Evolutionary conservation across 2,113 vertebrate species (phyloP), one percentile per base, ranked within the genome.

Genomic region (Oplegnathus fasciatus): DNA sequence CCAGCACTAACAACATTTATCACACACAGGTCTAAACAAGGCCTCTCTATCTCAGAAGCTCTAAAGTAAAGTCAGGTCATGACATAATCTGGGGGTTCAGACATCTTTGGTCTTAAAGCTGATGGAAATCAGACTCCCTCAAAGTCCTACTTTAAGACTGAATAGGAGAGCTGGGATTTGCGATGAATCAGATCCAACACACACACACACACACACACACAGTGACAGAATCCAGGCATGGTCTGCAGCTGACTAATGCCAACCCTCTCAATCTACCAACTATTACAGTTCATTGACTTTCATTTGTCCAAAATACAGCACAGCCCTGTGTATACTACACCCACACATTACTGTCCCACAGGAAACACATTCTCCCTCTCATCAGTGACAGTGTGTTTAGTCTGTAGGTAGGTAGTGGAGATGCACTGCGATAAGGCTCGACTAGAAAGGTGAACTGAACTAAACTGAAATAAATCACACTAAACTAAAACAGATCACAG

Each of bases 361-460:
- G 46, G 57, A 78, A 85, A 89, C 70, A 72, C 62, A 67, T 72
- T 66, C 57, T 28, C 69, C n/a, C 68, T 68, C 68, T 80, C 80
- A 85, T 78, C 76, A 34, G 70, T 58, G 88, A 85, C 80, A 74
- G 58, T 26, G 57, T 90, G 89, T 94, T 94, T 90, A 93, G 91
- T 93, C 91, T 93, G 68, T 40, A 58, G 50, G 68, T 40, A 58
- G 50, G 62, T 79, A 55, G 61, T 32, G 57, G 30, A 77, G 42
- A 88, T 82, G 58, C 54, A 44, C 62, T 17, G 76, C 0, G 82
- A 86, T 92, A 87, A 86, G 62, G 66, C 60, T 55, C 0, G 5
- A 60, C 34, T 18, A 66, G 42, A 65, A 65, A 80, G 17, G 40
- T 48, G 26, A 70, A 70, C 42, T 69, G 11, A 86, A 57, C 34